Conservation (phyloP, 2,888 invertebrate genomes). For the Campoplex nolae region DNA sequence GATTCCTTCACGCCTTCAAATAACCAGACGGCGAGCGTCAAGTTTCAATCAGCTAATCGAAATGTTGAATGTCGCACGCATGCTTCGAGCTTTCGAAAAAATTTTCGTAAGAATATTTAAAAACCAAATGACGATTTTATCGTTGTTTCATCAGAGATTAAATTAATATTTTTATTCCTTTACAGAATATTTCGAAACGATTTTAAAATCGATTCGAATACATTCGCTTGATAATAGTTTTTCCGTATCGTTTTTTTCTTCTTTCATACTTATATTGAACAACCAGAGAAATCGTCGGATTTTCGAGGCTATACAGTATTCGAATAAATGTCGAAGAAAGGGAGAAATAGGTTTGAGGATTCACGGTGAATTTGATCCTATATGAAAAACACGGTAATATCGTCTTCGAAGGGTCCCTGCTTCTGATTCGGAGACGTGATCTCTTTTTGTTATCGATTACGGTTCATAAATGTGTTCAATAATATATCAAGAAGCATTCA, state of each 20-base stretch:
- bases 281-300: background rate
- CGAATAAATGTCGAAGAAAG: conserved; percentile 4
- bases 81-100: background rate
- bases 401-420: background rate
- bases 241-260: background rate
- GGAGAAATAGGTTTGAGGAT: background rate
- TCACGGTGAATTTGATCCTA: conserved; percentile 50
- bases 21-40: conserved; percentile 34
- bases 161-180: background rate
- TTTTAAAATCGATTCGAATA: conserved; percentile 32
- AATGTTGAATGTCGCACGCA: background rate
- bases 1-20: conserved; percentile 14
- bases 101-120: background rate
- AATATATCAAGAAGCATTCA: background rate
- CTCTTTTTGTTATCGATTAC: background rate
- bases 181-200: conserved; percentile 10
- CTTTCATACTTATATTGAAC: conserved; percentile 30
- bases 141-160: background rate
- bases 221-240: background rate
- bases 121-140: background rate
- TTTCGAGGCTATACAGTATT: conserved; percentile 18
- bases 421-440: background rate
- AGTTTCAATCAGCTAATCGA: conserved; percentile 62
- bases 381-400: conserved; percentile 65
- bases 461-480: background rate